A percentile compares a stretch with the other conserved stretches of the same genome.
Evolutionary conservation across 2,888 invertebrate species (phyloP).

Genomic region (Lysandra coridon): DNA sequence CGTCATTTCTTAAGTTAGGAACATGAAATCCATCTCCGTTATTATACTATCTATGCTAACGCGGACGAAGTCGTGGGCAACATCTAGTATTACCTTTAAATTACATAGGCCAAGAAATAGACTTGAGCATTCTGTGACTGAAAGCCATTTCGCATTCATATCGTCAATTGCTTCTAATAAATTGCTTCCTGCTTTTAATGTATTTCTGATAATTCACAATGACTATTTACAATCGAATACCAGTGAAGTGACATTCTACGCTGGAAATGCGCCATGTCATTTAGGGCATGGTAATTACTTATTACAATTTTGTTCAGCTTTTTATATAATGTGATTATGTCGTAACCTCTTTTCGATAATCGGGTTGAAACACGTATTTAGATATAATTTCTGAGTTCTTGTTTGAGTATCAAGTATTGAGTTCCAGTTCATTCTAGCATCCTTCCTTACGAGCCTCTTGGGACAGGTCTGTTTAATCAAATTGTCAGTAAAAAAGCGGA

Average conservation of each 20-base stretch:
- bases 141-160: constrained; percentile 1
- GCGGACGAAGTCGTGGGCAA: too few relatives aligned
- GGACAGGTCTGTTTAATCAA: neutral
- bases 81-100: too few relatives aligned
- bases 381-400: neutral
- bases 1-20: too few relatives aligned
- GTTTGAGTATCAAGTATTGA: neutral
- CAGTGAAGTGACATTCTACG: neutral
- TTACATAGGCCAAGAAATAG: neutral
- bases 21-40: too few relatives aligned
- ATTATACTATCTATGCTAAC: too few relatives aligned
- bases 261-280: neutral
- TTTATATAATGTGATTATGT: neutral
- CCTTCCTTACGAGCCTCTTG: neutral
- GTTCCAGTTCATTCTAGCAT: neutral
- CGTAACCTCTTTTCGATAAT: neutral
- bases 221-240: neutral
- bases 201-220: constrained; percentile 25
- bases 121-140: neutral
- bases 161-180: neutral
- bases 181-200: constrained; percentile 27
- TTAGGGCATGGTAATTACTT: neutral
- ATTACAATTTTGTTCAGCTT: neutral
- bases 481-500: neutral
- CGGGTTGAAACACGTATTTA: neutral